Conservation (phyloP, 2,888 invertebrate genomes). For the Mimachlamys varia region DNA sequence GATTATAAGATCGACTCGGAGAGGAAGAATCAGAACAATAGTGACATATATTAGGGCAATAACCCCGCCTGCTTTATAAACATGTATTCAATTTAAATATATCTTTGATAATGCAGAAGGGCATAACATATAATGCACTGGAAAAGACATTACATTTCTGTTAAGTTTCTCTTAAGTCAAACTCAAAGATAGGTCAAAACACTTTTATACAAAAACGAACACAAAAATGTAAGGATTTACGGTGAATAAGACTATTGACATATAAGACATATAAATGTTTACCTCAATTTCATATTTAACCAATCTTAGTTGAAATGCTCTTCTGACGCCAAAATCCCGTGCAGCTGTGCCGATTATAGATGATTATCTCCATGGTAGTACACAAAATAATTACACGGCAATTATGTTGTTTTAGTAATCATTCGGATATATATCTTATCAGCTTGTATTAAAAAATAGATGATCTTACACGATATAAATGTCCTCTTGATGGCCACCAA, state of each 20-base stretch:
- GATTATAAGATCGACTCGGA: no score
- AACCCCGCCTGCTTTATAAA: no score
- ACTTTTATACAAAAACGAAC: no score
- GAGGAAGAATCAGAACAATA: no score
- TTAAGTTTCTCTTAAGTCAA: no score
- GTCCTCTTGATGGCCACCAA: background rate
- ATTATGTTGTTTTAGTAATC: background rate
- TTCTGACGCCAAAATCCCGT: background rate
- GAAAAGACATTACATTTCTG: no score
- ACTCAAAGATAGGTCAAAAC: no score
- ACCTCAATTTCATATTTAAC: background rate
- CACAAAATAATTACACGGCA: background rate
- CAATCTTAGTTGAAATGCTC: background rate
- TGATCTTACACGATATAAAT: background rate
- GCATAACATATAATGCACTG: no score
- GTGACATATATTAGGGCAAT: no score
- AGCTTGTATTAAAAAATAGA: background rate
- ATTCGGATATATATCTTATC: background rate
- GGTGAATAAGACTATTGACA: background rate
- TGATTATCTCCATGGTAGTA: background rate
- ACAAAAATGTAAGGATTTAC: background rate
- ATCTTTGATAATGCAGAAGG: no score
- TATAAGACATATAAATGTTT: background rate
- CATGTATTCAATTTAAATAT: no score
- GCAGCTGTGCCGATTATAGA: background rate